Evolutionary conservation across 2,888 invertebrate genomes (phyloP), one percentile per base, ranked within the genome.

Genomic region (Euplagia quadripunctaria): DNA sequence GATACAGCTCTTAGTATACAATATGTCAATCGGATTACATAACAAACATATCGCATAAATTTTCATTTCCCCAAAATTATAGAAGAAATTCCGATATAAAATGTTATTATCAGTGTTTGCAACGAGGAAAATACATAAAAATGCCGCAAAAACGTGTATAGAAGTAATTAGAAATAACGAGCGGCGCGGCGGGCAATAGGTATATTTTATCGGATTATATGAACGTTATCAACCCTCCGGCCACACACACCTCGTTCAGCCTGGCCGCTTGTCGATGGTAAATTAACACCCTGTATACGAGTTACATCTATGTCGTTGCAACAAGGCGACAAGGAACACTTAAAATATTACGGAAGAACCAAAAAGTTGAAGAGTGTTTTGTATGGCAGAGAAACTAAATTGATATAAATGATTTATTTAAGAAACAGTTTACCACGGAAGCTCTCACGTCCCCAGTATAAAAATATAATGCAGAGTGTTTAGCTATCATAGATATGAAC

Each of bases 141-240:
- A 84, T 81, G 82, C 82, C 83, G 84, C 85, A 87, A 84, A 80
- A 83, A 68, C 41, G 78, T 80, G 77, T 72, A 84, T 69, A 85
- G 81, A 80, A 89, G 90, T 93, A 93, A 94, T 93, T 92, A 93
- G 90, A 90, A 91, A 89, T 93, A 93, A 93, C 91, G 92, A 89
- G 89, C 88, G 82, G 79, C 80, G 79, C 80, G 85, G 84, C 84
- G 84, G 83, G 88, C 90, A 87, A 90, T 90, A 88, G 88, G 91
- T 92, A 91, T 94, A 94, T 93, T 92, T 94, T 91, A 94, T 93
- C 90, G 93, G 92, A 93, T 94, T 94, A 94, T 90, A 90, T 81
- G 89, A 87, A 89, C 91, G 90, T 90, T 94, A 94, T 94, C 93
- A 91, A 87, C 88, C 85, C 84, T 78, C 87, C 87, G 82, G 82